A percentile compares a stretch with the other conserved stretches of the same genome.
Conservation (phyloP, 2,888 invertebrate genomes). For the Drosophila stalkeri region DNA sequence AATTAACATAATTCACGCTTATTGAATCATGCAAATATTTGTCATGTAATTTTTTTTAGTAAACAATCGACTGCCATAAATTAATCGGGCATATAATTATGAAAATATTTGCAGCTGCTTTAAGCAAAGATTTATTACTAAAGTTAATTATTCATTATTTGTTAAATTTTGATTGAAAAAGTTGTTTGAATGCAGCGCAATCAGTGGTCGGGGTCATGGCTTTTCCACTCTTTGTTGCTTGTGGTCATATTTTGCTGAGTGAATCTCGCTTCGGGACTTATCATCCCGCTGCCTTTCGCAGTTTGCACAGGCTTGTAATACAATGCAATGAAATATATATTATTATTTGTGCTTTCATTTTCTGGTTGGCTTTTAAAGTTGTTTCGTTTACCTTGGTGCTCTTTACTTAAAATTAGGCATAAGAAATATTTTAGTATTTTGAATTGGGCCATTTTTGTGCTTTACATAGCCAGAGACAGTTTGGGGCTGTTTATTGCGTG, state of each 20-base stretch:
- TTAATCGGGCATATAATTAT: conserved; percentile 7
- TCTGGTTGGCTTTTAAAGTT: not conserved
- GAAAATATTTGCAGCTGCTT: conserved; percentile 4
- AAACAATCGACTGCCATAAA: not conserved
- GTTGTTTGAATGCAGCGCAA: conserved; percentile 5
- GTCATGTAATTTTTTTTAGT: not conserved
- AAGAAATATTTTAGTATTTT: not conserved
- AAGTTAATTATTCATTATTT: conserved; percentile 1
- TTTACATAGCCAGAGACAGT: not conserved
- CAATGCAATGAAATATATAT: not conserved
- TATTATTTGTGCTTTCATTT: not conserved
- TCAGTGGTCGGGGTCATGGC: conserved; percentile 11
- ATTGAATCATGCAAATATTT: conserved; percentile 16
- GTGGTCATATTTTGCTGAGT: conserved; percentile 1
- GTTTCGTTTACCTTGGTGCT: not conserved
- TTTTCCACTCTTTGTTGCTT: not conserved
- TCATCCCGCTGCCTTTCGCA: conserved; percentile 35
- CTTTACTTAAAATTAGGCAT: not conserved
- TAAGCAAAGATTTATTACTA: not conserved
- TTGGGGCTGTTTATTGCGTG: conserved; percentile 3
- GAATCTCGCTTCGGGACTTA: conserved; percentile 25
- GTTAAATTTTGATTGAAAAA: not conserved
- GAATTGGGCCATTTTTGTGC: too few species aligned
- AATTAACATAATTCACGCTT: conserved; percentile 13
- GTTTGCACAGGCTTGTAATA: conserved; percentile 30